phyloP scores from a whole-genome alignment of 2,888 invertebrate species.

The Gymnosoma rotundatum region DNA sequence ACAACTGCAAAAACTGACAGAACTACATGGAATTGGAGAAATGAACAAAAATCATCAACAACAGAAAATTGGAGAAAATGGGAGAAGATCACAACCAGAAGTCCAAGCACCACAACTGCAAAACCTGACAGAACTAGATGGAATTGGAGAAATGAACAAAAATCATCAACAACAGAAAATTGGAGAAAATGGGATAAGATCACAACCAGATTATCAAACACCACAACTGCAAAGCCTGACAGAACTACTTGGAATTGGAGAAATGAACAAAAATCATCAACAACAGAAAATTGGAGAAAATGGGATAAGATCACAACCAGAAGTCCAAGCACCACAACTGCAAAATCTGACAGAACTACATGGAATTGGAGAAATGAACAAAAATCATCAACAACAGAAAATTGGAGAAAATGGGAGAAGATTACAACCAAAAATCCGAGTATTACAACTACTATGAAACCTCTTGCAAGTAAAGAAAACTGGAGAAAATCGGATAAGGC shows the following conservation, averaged over 20 bases:
- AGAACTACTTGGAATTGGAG: no score
- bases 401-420: no score
- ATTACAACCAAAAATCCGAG: no score
- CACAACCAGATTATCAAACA: no score
- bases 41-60: conserved; percentile 26
- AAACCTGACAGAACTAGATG: conserved; percentile 2
- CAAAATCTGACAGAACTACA: not conserved
- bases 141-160: conserved; percentile 40
- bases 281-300: conserved; percentile 9
- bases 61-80: conserved; percentile 14
- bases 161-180: no score
- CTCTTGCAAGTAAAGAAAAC: no score
- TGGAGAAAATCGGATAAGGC: no score
- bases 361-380: conserved; percentile 39
- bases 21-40: conserved; percentile 41
- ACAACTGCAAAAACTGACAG: conserved; percentile 42
- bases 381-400: not conserved
- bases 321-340: not conserved
- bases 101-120: not conserved
- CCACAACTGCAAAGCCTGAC: no score
- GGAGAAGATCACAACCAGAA: conserved; percentile 10
- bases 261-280: conserved; percentile 16
- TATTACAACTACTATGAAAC: no score
- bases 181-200: no score
- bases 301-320: conserved; percentile 18